phyloP scores from a whole-genome alignment of 2,888 invertebrate genomes.

The Galerucella nymphaeae region DNA sequence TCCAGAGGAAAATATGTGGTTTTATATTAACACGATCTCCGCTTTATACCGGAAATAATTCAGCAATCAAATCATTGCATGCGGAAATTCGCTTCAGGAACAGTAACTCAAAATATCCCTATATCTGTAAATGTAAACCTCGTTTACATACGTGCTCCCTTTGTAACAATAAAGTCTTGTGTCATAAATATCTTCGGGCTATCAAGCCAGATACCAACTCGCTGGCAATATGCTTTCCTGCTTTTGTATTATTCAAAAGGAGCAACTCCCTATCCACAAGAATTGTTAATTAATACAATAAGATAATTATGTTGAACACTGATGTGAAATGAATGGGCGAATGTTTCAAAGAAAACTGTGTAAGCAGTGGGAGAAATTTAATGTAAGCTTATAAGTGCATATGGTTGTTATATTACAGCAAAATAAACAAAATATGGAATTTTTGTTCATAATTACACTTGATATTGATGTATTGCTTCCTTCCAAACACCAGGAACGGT shows the following conservation, averaged over 20 bases:
- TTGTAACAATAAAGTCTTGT: slow-evolving; percentile 18
- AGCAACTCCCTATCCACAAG: background rate
- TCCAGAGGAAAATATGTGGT: background rate
- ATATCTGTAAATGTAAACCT: slow-evolving; percentile 1
- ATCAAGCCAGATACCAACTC: slow-evolving; percentile 13
- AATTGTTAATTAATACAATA: slow-evolving; percentile 7
- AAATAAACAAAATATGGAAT: background rate
- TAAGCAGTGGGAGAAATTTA: background rate
- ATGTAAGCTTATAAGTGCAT: background rate
- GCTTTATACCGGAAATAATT: slow-evolving; percentile 12
- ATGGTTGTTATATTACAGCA: background rate
- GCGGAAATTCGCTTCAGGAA: slow-evolving; percentile 12
- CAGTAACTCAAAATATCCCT: slow-evolving; percentile 2
- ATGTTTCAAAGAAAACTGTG: background rate
- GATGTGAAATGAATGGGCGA: background rate
- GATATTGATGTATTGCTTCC: too few relatives aligned
- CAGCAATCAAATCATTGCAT: slow-evolving; percentile 17
- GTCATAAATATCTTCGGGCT: slow-evolving; percentile 24
- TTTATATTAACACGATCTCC: slow-evolving; percentile 1
- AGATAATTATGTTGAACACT: background rate
- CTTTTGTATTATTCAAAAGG: slow-evolving; percentile 23
- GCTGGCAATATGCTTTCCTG: slow-evolving; percentile 26
- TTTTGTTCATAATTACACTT: too few relatives aligned
- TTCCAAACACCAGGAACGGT: too few relatives aligned
- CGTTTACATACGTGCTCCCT: slow-evolving; percentile 16